A percentile compares a stretch with the other conserved stretches of the same genome.
phyloP scores from a whole-genome alignment of 1,140 invertebrate species.

The Aplysia californica region DNA sequence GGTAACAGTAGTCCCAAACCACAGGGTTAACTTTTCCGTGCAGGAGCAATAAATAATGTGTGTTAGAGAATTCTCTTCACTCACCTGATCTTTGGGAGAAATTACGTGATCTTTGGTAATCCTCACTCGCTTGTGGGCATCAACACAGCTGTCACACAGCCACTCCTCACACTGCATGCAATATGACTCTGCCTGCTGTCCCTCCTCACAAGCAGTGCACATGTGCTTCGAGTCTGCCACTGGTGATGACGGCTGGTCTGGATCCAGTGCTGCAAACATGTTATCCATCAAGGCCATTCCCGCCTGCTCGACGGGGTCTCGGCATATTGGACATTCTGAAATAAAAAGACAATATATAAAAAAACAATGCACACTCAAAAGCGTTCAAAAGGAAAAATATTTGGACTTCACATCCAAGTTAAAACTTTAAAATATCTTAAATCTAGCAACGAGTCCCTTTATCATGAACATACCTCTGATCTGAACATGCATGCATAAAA shows the following conservation, averaged over 20 bases:
- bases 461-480: too few relatives aligned
- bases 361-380: background rate
- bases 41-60: too few relatives aligned
- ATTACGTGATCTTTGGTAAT: slow-evolving; percentile 94
- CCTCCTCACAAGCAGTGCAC: slow-evolving; percentile 88
- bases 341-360: slow-evolving; percentile 16
- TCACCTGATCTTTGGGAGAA: slow-evolving; percentile 80
- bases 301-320: slow-evolving; percentile 71
- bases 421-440: too few relatives aligned
- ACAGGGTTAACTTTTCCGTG: too few relatives aligned
- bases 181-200: slow-evolving; percentile 83
- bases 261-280: slow-evolving; percentile 77
- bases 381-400: background rate
- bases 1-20: too few relatives aligned
- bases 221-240: slow-evolving; percentile 63
- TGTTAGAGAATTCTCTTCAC: background rate
- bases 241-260: slow-evolving; percentile 48
- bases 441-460: too few relatives aligned
- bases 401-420: too few relatives aligned
- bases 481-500: too few relatives aligned
- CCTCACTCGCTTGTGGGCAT: slow-evolving; percentile 79
- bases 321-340: slow-evolving; percentile 73
- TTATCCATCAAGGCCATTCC: slow-evolving; percentile 79
- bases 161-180: slow-evolving; percentile 90
- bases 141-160: slow-evolving; percentile 89